phyloP scores from a whole-genome alignment of 2,888 invertebrate species.

The Hipparchia sbordonii region DNA sequence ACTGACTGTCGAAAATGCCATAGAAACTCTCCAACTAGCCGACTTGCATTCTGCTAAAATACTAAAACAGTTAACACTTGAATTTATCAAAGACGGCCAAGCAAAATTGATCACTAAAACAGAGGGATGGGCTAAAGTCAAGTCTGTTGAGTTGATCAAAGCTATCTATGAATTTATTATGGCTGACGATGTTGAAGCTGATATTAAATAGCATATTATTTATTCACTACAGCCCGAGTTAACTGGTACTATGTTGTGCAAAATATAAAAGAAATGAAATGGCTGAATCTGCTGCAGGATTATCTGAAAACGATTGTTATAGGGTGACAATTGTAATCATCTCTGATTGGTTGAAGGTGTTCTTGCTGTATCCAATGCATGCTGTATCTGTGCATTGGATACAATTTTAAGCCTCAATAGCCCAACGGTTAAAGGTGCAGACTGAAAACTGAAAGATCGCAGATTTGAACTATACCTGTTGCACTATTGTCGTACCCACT shows the following conservation, averaged over 20 bases:
- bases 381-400: no score
- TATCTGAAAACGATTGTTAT: no score
- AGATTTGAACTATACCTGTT: no score
- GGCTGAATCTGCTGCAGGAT: no score
- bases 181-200: conserved; percentile 66
- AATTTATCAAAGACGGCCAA: conserved; percentile 76
- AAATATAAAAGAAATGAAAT: background rate
- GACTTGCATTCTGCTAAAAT: conserved; percentile 70
- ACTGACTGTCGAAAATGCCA: conserved; percentile 73
- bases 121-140: conserved; percentile 69
- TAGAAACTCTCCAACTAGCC: conserved; percentile 71
- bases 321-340: no score
- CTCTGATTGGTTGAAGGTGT: no score
- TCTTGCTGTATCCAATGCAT: no score
- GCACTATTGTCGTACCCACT: no score
- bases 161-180: conserved; percentile 73
- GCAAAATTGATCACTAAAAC: conserved; percentile 72
- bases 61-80: conserved; percentile 65
- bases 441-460: no score
- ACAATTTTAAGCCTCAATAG: no score
- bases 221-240: background rate
- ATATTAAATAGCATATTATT: conserved; percentile 40
- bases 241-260: background rate
- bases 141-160: conserved; percentile 72
- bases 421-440: no score